Evolutionary conservation across 1,140 invertebrate species (phyloP), one percentile per base, ranked within the genome.

Genomic region (Brachystomella parvula): DNA sequence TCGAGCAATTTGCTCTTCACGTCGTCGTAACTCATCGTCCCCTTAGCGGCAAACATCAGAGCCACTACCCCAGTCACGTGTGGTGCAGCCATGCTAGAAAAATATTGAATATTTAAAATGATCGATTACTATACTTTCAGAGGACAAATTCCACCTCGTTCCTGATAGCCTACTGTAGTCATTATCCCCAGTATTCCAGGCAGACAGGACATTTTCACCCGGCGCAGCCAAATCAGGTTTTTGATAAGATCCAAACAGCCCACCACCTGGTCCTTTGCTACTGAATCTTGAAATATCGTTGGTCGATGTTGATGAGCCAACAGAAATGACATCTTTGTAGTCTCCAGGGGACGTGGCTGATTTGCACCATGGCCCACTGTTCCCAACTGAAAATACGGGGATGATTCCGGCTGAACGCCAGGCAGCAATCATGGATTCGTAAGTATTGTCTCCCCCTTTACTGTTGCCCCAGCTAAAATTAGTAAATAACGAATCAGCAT

Each of bases 181-280:
- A 21, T 32, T n/a, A 44, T 67, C 61, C 6, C 47, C 29, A 9
- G 15, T 29, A 58, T 35, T 2, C 19, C 21, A 56, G 24, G 66
- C 66, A 31, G 56, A 60, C 1, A 56, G 9, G 17, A 67, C 32
- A 24, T 58, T 39, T n/a, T n/a, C 31, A 30, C 66, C 66, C n/a
- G 66, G 66, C 31, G 66, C 66, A 2, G 30, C 32, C 2, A 67
- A 28, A 28, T 67, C 66, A 15, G 66, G 66, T 59, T 63, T 67
- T n/a, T 49, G 21, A 3, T 53, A 15, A 15, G 57, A n/a, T 2
- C 24, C 30, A 6, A 31, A 19, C 9, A 35, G 26, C 1, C 66
- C 66, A 19, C 24, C 30, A 15, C 6, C 12, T 9, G 58, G 58
- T 3, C 66, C 66, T 12, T 17, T 19, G 35, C 30, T 35, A 32